Percentiles rank a stretch among this genome's conserved stretches.
These are phyloP conservation scores for Morelia viridis DNA, from an alignment of 2,797 vertebrate species.

Conservation along the genomic window DNA sequence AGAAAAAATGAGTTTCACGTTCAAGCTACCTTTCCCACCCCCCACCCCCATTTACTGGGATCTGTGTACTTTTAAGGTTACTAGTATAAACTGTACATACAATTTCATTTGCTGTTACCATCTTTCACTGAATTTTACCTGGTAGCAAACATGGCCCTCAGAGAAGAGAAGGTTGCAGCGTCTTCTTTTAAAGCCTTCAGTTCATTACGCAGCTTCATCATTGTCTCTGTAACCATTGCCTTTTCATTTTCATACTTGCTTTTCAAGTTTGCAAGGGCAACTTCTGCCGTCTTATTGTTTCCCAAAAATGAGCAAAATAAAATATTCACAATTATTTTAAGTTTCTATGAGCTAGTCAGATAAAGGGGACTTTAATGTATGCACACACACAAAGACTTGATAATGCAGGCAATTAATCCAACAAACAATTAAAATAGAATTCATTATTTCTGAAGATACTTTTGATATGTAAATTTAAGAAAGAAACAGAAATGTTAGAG, in stretches of 20 bases:
- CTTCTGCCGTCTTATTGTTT: constrained; percentile 87
- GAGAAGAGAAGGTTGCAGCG: constrained; percentile 94
- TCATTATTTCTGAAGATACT: constrained; percentile 16
- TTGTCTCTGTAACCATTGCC: constrained; percentile 91
- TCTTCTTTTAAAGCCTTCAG: constrained; percentile 97
- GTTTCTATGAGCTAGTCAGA: background rate
- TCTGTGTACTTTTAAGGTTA: background rate
- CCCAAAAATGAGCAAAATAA: constrained; percentile 38
- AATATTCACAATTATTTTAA: constrained; percentile 9
- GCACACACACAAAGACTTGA: background rate
- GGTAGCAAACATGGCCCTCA: constrained; percentile 97
- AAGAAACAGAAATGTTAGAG: background rate
- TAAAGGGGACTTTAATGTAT: constrained; percentile 15
- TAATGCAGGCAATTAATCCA: constrained; percentile 13
- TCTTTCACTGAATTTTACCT: constrained; percentile 74
- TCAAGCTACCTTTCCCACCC: background rate
- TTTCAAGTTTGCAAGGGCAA: constrained; percentile 94
- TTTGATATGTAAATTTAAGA: background rate
- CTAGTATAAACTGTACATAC: background rate
- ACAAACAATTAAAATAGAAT: background rate
- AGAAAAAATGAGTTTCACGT: too few relatives aligned
- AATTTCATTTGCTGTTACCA: background rate
- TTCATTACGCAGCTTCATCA: constrained; percentile 96
- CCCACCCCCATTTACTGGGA: background rate
- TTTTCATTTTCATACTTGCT: constrained; percentile 98